Percentiles rank a stretch among this genome's conserved stretches.
phyloP scores from a whole-genome alignment of 1,140 invertebrate genomes.

The Augochlora pura region DNA sequence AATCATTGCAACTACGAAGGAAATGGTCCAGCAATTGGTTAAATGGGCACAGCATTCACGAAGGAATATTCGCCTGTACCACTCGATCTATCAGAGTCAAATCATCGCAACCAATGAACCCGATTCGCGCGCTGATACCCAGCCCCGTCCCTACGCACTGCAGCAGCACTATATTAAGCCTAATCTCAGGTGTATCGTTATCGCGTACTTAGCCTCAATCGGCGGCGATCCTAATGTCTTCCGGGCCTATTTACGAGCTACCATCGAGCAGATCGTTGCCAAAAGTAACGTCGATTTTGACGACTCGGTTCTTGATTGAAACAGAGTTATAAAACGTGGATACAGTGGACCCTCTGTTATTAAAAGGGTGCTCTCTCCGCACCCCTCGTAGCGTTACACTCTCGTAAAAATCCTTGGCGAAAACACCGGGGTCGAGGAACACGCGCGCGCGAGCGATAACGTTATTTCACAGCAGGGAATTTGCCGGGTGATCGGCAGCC shows the following conservation, averaged over 20 bases:
- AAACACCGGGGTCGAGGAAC: neutral
- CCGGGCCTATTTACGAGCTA: slow-evolving; percentile 18
- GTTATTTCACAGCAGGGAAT: too few relatives aligned
- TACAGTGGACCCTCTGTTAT: slow-evolving; percentile 1
- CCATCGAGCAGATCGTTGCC: neutral
- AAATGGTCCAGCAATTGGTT: too few relatives aligned
- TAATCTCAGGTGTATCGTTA: slow-evolving; percentile 14
- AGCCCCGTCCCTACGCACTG: neutral
- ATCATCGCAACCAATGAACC: neutral
- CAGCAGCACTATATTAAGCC: neutral
- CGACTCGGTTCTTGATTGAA: slow-evolving; percentile 12
- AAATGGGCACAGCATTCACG: too few relatives aligned
- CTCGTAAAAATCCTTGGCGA: slow-evolving; percentile 2
- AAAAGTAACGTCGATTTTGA: neutral
- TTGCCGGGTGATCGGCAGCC: too few relatives aligned
- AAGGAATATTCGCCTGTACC: too few relatives aligned
- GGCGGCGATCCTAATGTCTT: slow-evolving; percentile 24
- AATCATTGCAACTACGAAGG: too few relatives aligned
- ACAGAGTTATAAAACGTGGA: neutral
- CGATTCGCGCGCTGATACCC: neutral
- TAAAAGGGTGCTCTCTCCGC: neutral
- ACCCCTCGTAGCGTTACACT: too few relatives aligned
- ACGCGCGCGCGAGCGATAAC: neutral
- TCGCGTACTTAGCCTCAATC: slow-evolving; percentile 28
- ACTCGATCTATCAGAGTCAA: too few relatives aligned